Evolutionary conservation across 64 coral and sea anemone species (phyloP).

Genomic region (Dendrophyllia cribrosa): DNA sequence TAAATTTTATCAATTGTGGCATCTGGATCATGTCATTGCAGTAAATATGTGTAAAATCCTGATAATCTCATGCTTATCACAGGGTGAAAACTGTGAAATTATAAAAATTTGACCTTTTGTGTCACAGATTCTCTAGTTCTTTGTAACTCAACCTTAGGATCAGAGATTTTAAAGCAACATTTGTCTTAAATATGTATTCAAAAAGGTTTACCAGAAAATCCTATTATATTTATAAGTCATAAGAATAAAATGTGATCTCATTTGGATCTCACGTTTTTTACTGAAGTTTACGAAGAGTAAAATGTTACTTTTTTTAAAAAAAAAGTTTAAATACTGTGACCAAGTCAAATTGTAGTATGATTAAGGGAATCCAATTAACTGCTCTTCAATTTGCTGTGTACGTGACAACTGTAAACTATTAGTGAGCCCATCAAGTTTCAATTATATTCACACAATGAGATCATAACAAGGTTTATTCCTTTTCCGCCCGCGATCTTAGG

Average conservation of each 20-base stretch:
- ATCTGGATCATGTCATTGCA: not conserved
- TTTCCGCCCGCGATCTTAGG: not conserved
- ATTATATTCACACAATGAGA: not conserved
- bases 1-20: not conserved
- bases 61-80: conserved; percentile 6
- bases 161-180: not conserved
- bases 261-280: no score
- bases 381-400: not conserved
- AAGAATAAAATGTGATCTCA: no score
- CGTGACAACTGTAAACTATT: not conserved
- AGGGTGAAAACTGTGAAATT: not conserved
- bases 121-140: not conserved
- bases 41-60: not conserved
- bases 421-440: not conserved
- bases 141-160: not conserved
- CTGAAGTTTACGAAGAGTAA: no score
- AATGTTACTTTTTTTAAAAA: not conserved
- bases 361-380: conserved; percentile 4
- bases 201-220: not conserved
- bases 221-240: not conserved
- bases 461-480: not conserved
- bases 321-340: not conserved
- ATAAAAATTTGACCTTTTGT: not conserved
- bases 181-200: not conserved
- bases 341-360: not conserved